These are phyloP conservation scores for Leptopilina syphax DNA, from an alignment of 2,888 invertebrate genomes.

Conservation along the genomic window DNA sequence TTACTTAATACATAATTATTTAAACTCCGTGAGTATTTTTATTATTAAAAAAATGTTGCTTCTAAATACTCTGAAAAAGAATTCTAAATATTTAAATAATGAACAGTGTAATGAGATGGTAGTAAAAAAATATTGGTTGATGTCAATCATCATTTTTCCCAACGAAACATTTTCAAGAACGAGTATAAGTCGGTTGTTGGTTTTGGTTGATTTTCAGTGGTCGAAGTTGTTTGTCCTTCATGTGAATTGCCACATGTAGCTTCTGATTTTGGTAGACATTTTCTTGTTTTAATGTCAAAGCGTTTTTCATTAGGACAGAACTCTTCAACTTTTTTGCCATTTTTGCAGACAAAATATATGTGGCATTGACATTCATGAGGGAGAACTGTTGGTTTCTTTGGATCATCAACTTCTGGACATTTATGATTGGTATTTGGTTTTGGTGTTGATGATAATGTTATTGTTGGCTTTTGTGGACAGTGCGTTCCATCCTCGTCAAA, in stretches of 20 bases:
- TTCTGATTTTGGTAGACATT: not conserved
- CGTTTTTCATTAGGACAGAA: not conserved
- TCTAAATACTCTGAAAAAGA: no score
- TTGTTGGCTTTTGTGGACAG: constrained; percentile 36
- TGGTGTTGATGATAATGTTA: not conserved
- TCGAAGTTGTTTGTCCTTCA: no score
- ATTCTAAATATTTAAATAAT: no score
- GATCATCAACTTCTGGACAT: constrained; percentile 28
- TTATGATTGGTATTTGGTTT: constrained; percentile 14
- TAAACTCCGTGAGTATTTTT: no score
- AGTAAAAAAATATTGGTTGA: no score
- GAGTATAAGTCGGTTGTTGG: no score
- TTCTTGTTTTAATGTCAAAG: not conserved
- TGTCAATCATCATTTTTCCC: no score
- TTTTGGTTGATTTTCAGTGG: no score
- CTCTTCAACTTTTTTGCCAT: not conserved
- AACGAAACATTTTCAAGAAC: no score
- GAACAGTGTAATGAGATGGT: no score
- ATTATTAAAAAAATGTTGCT: no score
- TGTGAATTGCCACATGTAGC: not conserved
- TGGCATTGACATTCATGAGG: not conserved
- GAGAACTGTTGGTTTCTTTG: not conserved
- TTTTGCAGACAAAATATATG: not conserved
- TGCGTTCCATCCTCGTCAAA: constrained; percentile 44
- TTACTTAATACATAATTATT: no score